Conservation (phyloP, 2,797 vertebrate species). For the Poecilia gillii region DNA sequence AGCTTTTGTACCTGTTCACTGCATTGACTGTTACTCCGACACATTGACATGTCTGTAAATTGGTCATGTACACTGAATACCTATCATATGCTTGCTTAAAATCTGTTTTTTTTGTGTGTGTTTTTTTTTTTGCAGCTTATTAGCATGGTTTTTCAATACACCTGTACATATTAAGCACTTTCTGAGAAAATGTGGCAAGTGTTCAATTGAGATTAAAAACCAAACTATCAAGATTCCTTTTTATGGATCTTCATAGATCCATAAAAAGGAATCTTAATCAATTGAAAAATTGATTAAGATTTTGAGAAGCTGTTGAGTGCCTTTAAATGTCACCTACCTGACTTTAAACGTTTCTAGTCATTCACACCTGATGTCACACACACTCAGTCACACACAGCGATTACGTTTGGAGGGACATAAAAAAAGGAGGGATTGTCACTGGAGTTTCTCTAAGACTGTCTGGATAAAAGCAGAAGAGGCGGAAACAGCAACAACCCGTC, state of each 20-base stretch:
- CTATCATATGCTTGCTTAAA: slow-evolving; percentile 27
- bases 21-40: slow-evolving; percentile 6
- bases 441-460: slow-evolving; percentile 58
- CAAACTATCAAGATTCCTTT: slow-evolving; percentile 20
- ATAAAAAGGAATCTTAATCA: too few relatives aligned
- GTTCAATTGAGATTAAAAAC: slow-evolving; percentile 23
- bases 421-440: slow-evolving; percentile 74
- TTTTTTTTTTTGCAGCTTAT: slow-evolving; percentile 26
- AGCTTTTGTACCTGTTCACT: slow-evolving; percentile 28
- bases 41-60: slow-evolving; percentile 9
- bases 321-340: slow-evolving; percentile 33
- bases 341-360: slow-evolving; percentile 3
- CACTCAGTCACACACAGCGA: slow-evolving; percentile 26
- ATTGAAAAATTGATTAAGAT: slow-evolving; percentile 15
- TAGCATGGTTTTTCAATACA: slow-evolving; percentile 43
- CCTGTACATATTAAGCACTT: slow-evolving; percentile 52
- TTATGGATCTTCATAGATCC: not conserved
- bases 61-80: slow-evolving; percentile 26
- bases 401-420: slow-evolving; percentile 35
- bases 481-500: slow-evolving; percentile 31
- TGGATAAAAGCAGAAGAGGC: slow-evolving; percentile 46
- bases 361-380: slow-evolving; percentile 2
- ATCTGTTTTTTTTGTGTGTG: slow-evolving; percentile 14
- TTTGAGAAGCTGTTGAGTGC: slow-evolving; percentile 36
- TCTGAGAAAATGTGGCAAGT: slow-evolving; percentile 34